These are phyloP conservation scores for Ahaetulla prasina DNA, from an alignment of 2,113 vertebrate species.

Conservation along the genomic window DNA sequence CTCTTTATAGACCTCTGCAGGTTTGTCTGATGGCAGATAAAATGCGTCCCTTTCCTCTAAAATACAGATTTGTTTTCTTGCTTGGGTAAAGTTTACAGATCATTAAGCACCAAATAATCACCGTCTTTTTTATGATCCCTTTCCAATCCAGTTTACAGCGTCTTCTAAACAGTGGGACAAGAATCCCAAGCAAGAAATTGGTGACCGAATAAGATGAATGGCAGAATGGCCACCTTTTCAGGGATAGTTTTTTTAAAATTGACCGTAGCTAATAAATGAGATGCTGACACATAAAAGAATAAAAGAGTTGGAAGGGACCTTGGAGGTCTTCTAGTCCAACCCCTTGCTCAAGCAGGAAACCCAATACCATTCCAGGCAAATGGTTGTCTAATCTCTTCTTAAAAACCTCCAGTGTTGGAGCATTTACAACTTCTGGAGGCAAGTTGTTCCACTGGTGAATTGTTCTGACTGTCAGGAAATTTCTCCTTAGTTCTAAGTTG, in stretches of 20 bases:
- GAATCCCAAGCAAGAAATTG: constrained; percentile 48
- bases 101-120: constrained; percentile 58
- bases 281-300: constrained; percentile 23
- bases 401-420: too few species aligned
- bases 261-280: constrained; percentile 56
- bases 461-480: too few species aligned
- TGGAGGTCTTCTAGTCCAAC: too few species aligned
- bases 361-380: too few species aligned
- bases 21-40: not conserved
- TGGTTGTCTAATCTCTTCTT: too few species aligned
- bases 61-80: not conserved
- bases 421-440: too few species aligned
- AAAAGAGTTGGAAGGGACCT: too few species aligned
- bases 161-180: constrained; percentile 36
- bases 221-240: constrained; percentile 23
- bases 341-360: too few species aligned
- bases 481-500: too few species aligned
- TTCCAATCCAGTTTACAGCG: constrained; percentile 19
- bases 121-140: not conserved
- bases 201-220: constrained; percentile 68
- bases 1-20: not conserved
- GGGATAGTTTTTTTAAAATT: constrained; percentile 65
- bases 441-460: too few species aligned
- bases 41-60: not conserved
- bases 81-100: constrained; percentile 21